These are phyloP conservation scores for Sternotherus odoratus DNA, from an alignment of 2,797 vertebrate species.

Conservation along the genomic window DNA sequence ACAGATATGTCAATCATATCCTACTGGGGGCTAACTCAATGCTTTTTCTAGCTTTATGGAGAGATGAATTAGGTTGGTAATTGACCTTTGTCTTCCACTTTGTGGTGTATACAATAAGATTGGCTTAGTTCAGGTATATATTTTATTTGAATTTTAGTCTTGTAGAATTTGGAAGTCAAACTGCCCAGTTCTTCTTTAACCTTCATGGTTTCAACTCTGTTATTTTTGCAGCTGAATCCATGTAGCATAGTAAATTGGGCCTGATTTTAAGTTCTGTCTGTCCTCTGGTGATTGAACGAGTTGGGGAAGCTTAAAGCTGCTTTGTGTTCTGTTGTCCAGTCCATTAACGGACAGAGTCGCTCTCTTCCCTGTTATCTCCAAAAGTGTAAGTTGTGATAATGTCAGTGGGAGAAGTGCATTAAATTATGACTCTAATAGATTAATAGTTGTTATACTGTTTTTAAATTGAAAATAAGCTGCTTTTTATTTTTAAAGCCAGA, in stretches of 20 bases:
- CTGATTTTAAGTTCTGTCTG: background rate
- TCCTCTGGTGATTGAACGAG: background rate
- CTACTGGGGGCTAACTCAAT: background rate
- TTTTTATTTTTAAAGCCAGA: background rate
- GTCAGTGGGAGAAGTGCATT: background rate
- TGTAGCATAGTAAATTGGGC: background rate
- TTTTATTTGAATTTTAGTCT: background rate
- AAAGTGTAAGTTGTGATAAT: background rate
- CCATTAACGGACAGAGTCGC: background rate
- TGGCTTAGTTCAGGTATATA: fast-evolving
- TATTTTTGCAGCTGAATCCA: background rate
- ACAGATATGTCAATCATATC: background rate
- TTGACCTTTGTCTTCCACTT: background rate
- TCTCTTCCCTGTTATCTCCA: background rate
- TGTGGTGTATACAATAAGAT: background rate
- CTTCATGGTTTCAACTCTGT: background rate
- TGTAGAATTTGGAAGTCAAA: background rate
- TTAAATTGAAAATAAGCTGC: background rate
- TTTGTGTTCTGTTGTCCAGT: background rate
- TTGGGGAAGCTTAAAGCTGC: background rate
- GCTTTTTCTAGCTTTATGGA: background rate
- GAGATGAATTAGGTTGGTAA: background rate
- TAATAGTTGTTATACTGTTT: background rate
- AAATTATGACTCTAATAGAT: background rate
- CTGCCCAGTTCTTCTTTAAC: background rate